These are phyloP conservation scores for Drosophila infuscata DNA, from an alignment of 2,888 invertebrate species.

Conservation along the genomic window DNA sequence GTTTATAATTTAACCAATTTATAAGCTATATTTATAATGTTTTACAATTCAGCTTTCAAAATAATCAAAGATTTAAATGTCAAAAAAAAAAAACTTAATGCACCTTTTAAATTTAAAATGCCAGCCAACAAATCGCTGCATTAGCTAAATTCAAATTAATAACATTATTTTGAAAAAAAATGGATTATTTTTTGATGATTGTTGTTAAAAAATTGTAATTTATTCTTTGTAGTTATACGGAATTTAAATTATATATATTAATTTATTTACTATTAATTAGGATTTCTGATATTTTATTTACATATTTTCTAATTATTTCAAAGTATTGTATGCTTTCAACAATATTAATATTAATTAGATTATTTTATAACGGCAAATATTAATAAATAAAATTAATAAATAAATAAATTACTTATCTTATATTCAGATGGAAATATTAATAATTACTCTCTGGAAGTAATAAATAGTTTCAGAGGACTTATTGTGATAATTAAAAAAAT, in stretches of 20 bases:
- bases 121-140: too few relatives aligned
- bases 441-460: not conserved
- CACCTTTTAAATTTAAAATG: too few relatives aligned
- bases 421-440: not conserved
- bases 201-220: too few relatives aligned
- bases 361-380: not conserved
- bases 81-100: not conserved
- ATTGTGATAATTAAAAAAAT: not conserved
- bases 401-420: not conserved
- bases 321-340: not conserved
- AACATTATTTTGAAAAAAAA: too few relatives aligned
- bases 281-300: not conserved
- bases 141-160: too few relatives aligned
- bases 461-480: not conserved
- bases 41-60: not conserved
- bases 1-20: not conserved
- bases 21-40: not conserved
- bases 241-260: not conserved
- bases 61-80: not conserved
- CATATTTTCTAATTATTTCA: too few relatives aligned
- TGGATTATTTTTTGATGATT: too few relatives aligned
- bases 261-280: not conserved
- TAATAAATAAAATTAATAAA: not conserved
- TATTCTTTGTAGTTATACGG: not conserved
- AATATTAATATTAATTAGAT: not conserved